Evolutionary conservation across 2,888 invertebrate genomes (phyloP).

Genomic region (Trimorus sp.): DNA sequence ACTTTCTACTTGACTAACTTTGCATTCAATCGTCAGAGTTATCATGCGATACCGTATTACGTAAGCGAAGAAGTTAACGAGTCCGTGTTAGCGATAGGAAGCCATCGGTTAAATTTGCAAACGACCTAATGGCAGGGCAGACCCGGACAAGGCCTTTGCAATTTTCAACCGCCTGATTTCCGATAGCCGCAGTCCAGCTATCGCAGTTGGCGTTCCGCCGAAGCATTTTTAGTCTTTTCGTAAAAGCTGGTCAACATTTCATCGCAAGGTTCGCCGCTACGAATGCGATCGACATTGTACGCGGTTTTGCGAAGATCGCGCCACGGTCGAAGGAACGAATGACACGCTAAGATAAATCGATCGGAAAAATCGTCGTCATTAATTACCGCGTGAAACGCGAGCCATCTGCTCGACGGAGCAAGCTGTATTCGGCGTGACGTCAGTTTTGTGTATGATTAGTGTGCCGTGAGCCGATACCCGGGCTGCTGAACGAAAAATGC

Average conservation of each 20-base stretch:
- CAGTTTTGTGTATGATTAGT: slow-evolving; percentile 34
- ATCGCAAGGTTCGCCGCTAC: too few relatives aligned
- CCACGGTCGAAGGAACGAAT: too few relatives aligned
- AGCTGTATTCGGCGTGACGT: slow-evolving; percentile 14
- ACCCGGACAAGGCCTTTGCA: slow-evolving; percentile 74
- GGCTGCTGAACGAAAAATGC: background rate
- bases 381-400: slow-evolving; percentile 38
- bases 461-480: slow-evolving; percentile 10
- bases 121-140: slow-evolving; percentile 79
- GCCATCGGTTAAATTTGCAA: slow-evolving; percentile 80
- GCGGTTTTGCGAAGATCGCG: too few relatives aligned
- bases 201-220: slow-evolving; percentile 19
- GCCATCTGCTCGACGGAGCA: slow-evolving; percentile 25
- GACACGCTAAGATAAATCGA: slow-evolving; percentile 38
- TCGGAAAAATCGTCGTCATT: slow-evolving; percentile 45
- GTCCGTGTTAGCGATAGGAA: slow-evolving; percentile 73
- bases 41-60: slow-evolving; percentile 62
- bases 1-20: slow-evolving; percentile 59
- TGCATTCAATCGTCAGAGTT: slow-evolving; percentile 58
- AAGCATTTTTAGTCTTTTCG: background rate
- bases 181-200: slow-evolving; percentile 66
- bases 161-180: slow-evolving; percentile 74
- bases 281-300: too few relatives aligned
- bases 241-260: too few relatives aligned
- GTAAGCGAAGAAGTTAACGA: slow-evolving; percentile 61